These are phyloP conservation scores for Ibidorhyncha struthersii DNA, from an alignment of 2,113 vertebrate genomes.

Conservation along the genomic window DNA sequence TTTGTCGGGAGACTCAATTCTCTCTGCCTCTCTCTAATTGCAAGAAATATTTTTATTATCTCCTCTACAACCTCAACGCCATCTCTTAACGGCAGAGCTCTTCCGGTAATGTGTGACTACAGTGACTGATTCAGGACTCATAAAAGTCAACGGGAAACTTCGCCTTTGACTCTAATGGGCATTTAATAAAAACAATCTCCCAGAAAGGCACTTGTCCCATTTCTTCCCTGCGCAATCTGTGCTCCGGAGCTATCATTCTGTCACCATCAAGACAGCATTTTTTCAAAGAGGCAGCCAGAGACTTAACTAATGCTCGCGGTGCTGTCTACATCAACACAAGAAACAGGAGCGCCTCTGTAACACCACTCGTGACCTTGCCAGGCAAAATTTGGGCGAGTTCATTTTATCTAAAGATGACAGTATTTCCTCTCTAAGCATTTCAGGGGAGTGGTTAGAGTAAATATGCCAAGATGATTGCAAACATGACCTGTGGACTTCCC, in stretches of 20 bases:
- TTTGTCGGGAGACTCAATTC: neutral
- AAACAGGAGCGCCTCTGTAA: neutral
- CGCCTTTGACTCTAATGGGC: neutral
- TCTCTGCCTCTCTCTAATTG: neutral
- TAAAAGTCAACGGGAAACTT: neutral
- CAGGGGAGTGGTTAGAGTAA: neutral
- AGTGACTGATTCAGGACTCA: neutral
- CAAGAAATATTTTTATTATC: neutral
- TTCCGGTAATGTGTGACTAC: neutral
- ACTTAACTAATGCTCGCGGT: rapidly evolving
- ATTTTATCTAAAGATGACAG: rapidly evolving
- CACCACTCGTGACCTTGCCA: neutral
- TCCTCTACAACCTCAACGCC: neutral
- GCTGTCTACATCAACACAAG: too few relatives aligned
- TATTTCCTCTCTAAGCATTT: neutral
- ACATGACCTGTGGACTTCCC: neutral
- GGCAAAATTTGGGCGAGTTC: neutral
- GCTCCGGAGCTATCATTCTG: neutral
- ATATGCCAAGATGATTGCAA: neutral
- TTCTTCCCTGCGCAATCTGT: neutral
- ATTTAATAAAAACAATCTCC: neutral
- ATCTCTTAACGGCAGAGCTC: neutral
- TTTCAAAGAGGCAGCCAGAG: neutral
- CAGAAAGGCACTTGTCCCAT: neutral
- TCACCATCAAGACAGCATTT: neutral